Conservation (phyloP, 1,140 invertebrate species). For the Platorchestia sp. region DNA sequence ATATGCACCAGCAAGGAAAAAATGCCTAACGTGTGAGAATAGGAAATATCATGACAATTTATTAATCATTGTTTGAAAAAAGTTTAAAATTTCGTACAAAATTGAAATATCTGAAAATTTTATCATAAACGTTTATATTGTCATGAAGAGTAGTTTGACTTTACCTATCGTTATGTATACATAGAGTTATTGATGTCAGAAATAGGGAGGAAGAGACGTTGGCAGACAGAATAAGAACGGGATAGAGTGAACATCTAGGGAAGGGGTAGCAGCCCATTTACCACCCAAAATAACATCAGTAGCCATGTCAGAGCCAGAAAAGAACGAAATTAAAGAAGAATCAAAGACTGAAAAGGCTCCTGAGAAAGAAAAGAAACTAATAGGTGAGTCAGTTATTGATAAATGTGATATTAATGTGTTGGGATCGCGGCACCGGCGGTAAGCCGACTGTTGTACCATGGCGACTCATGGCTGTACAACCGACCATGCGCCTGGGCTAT, state of each 20-base stretch:
- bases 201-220: constrained; percentile 21
- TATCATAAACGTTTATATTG: neutral
- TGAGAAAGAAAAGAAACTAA: constrained; percentile 44
- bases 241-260: constrained; percentile 45
- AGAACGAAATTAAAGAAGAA: constrained; percentile 40
- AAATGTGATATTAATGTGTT: neutral
- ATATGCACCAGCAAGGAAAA: too few relatives aligned
- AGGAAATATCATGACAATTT: too few relatives aligned
- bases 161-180: neutral
- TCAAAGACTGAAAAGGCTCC: constrained; percentile 6
- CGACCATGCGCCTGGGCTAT: constrained; percentile 6
- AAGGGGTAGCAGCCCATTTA: constrained; percentile 41
- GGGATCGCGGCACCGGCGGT: constrained; percentile 19
- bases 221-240: constrained; percentile 44
- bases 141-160: neutral
- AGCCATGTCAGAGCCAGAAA: constrained; percentile 45
- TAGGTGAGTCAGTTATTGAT: neutral
- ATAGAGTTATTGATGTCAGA: neutral
- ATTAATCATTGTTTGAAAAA: too few relatives aligned
- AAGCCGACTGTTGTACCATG: neutral
- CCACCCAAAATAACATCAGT: constrained; percentile 38
- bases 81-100: too few relatives aligned
- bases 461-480: constrained; percentile 21
- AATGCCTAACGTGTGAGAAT: too few relatives aligned
- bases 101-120: too few relatives aligned